Conservation (phyloP, 2,888 invertebrate species). For the Dromius quadrimaculatus region DNA sequence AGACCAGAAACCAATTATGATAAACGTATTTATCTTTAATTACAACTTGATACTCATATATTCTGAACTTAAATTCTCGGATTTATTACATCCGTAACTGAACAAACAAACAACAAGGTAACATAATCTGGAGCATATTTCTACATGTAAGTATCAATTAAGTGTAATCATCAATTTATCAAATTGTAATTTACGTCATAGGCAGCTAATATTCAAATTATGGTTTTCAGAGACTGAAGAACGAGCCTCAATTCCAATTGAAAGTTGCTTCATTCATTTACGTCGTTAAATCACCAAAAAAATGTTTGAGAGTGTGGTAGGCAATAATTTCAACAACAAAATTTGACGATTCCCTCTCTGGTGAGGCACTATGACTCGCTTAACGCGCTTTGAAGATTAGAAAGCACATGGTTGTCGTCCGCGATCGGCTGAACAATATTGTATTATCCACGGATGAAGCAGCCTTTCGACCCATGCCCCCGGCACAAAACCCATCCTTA, state of each 20-base stretch:
- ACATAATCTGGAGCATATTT: background rate
- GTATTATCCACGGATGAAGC: constrained; percentile 35
- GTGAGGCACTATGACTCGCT: constrained; percentile 1
- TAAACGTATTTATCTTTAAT: background rate
- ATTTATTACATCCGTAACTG: background rate
- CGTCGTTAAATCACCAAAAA: background rate
- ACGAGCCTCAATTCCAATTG: background rate
- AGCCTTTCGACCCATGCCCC: background rate
- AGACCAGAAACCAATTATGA: background rate
- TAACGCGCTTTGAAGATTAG: constrained; percentile 37
- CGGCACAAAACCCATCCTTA: constrained; percentile 20
- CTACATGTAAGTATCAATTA: background rate
- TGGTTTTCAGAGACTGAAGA: background rate
- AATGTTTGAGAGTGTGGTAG: background rate
- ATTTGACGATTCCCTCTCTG: background rate
- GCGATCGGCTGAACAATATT: constrained; percentile 34
- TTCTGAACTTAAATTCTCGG: background rate
- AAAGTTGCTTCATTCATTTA: background rate
- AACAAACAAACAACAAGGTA: background rate
- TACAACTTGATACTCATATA: background rate
- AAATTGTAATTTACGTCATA: background rate
- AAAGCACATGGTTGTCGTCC: constrained; percentile 37
- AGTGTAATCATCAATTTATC: constrained; percentile 8
- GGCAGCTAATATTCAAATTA: background rate
- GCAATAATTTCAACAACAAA: background rate